Percentiles rank a stretch among this genome's conserved stretches.
Conservation (phyloP, 2,797 vertebrate species). For the Caiman crocodilus region DNA sequence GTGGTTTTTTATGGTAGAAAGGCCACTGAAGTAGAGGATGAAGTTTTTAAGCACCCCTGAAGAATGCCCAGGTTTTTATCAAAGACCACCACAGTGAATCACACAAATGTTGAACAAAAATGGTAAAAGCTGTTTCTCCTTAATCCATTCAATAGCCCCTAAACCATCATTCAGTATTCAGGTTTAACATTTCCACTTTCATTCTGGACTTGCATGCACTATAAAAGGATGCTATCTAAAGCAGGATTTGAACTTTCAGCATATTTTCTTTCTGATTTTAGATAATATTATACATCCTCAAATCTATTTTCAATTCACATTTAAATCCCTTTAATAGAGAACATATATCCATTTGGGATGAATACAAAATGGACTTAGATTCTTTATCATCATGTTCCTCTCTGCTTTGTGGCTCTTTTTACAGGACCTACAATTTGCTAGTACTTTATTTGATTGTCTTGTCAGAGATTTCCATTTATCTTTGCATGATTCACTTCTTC, state of each 20-base stretch:
- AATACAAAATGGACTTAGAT: too few species aligned
- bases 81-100: not conserved
- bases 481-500: not conserved
- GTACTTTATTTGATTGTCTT: not conserved
- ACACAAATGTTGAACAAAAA: not conserved
- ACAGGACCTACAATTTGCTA: not conserved
- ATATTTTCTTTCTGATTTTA: not conserved
- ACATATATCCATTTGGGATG: too few species aligned
- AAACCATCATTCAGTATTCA: rapidly evolving
- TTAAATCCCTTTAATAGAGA: not conserved
- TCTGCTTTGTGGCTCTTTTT: not conserved
- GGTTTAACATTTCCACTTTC: not conserved
- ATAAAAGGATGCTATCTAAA: not conserved
- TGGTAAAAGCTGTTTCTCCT: not conserved
- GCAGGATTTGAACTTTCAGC: not conserved
- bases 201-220: not conserved
- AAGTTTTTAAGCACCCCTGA: not conserved
- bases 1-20: not conserved
- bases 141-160: not conserved
- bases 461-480: not conserved
- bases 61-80: too few species aligned
- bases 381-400: not conserved
- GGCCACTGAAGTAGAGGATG: not conserved
- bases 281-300: not conserved
- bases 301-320: not conserved